Evolutionary conservation across 2,888 invertebrate genomes (phyloP), one percentile per base, ranked within the genome.

Genomic region (Agapostemon virescens): DNA sequence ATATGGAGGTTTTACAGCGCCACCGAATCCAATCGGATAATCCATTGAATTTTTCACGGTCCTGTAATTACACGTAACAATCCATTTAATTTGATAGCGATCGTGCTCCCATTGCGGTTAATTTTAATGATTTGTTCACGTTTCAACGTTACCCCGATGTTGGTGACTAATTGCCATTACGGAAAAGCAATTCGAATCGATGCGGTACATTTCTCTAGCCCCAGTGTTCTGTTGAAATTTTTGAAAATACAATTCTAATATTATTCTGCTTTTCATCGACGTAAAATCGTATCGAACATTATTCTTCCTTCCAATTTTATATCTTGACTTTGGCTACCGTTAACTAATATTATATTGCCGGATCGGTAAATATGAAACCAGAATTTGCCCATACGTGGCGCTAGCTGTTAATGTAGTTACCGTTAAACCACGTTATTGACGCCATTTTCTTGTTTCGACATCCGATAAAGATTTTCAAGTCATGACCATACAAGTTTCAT

Each of bases 21-120:
- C 73, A n/a, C 63, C 63, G 26, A 23, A 73, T 80, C n/a, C 52
- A 63, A 70, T 38, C 23, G 61, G 45, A 66, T 55, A 64, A 77
- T 80, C 76, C 17, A 77, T 82, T 67, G 76, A 70, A 73, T 80
- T 80, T 66, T 72, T 81, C 75, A 80, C 69, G 76, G 26, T 67
- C 1, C 69, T n/a, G 58, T 69, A 74, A 74, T 79, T 69, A 69
- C 79, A 38, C 45, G 33, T 69, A 75, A 67, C 81, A 45, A 79
- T 79, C 68, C 68, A 64, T 80, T 81, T 80, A 75, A 81, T 75
- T 80, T 33, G 80, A 68, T 74, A 81, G 68, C 81, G 70, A 74
- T 26, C 30, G 67, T 7, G 63, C 11, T n/a, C 66, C 20, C 70
- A 45, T 42, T 45, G 69, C n/a, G 79, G 74, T 67, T 52, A 45